Conservation (phyloP, 2,113 vertebrate species). For the Entomyzon cyanotis region DNA sequence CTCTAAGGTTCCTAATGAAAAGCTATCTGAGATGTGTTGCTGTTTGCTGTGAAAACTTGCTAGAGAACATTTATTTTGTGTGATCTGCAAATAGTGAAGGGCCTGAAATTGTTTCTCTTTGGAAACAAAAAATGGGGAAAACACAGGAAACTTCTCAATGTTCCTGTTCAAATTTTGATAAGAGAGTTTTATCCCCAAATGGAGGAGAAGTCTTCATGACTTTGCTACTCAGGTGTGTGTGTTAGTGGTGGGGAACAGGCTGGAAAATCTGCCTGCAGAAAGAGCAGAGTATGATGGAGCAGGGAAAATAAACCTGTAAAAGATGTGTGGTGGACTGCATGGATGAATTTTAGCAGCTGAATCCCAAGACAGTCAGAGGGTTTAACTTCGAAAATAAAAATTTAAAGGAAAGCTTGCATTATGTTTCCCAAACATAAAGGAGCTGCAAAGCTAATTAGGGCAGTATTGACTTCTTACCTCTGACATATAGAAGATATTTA, state of each 20-base stretch:
- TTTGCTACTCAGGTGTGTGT: not conserved
- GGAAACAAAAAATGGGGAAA: not conserved
- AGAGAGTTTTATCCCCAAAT: not conserved
- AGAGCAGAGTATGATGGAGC: not conserved
- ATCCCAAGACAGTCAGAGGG: not conserved
- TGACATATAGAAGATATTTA: not conserved
- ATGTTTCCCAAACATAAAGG: not conserved
- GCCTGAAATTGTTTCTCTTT: not conserved
- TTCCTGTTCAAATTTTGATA: not conserved
- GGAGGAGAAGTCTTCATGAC: not conserved
- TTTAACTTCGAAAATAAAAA: not conserved
- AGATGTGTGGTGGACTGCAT: not conserved
- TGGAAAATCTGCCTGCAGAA: not conserved
- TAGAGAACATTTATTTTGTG: not conserved
- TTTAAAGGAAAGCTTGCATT: not conserved
- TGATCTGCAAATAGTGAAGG: not conserved
- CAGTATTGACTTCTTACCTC: not conserved
- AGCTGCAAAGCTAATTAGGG: not conserved
- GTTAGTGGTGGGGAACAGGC: not conserved
- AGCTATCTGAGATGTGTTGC: not conserved
- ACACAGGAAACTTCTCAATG: rapidly evolving
- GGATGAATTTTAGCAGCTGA: not conserved
- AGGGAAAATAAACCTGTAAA: not conserved
- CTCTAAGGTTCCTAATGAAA: not conserved
- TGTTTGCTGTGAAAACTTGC: not conserved